Evolutionary conservation across 2,797 vertebrate species (phyloP).

Genomic region (Leptoclinus maculatus): DNA sequence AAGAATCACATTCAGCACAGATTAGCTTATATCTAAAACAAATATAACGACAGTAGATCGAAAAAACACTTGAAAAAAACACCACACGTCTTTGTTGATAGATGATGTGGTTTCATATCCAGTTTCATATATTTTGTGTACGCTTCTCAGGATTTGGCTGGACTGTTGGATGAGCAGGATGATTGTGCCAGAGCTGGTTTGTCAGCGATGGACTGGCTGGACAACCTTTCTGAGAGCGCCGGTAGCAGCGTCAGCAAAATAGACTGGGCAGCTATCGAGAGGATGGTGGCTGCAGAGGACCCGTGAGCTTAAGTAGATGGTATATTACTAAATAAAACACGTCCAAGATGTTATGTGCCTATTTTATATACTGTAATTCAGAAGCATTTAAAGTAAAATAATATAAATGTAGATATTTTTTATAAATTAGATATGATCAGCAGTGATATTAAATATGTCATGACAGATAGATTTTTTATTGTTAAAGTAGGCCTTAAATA

Average conservation of each 20-base stretch:
- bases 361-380: constrained; percentile 11
- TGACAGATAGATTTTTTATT: not conserved
- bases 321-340: not conserved
- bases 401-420: not conserved
- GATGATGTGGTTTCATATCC: constrained; percentile 3
- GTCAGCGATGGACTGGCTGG: constrained; percentile 60
- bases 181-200: constrained; percentile 3
- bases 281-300: constrained; percentile 86
- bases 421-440: not conserved
- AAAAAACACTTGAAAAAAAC: not conserved
- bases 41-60: not conserved
- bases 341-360: constrained; percentile 10
- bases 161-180: constrained; percentile 43
- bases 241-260: constrained; percentile 91
- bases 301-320: constrained; percentile 9
- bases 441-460: constrained; percentile 1
- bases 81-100: not conserved
- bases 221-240: constrained; percentile 84
- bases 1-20: constrained; percentile 20
- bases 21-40: not conserved
- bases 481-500: not conserved
- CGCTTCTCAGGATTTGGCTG: constrained; percentile 62
- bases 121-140: constrained; percentile 8
- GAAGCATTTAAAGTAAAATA: constrained; percentile 5
- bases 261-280: constrained; percentile 93